Evolutionary conservation across 2,888 invertebrate genomes (phyloP).

Genomic region (Aromia moschata): DNA sequence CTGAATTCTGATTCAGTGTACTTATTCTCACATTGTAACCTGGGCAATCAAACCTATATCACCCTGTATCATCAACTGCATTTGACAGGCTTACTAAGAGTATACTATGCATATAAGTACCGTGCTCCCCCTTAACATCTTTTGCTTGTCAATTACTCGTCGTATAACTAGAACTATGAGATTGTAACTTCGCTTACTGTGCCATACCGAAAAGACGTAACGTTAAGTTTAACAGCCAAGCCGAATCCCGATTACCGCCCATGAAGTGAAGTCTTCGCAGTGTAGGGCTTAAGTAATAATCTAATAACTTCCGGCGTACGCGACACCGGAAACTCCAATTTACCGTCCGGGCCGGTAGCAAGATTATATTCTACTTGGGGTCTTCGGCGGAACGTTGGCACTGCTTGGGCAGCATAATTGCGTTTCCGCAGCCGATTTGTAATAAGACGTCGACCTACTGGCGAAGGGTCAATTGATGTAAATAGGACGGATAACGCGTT

Average conservation of each 20-base stretch:
- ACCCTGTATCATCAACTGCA: no score
- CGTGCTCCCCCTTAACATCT: no score
- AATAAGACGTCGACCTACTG: no score
- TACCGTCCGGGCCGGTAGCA: neutral
- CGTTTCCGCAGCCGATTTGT: neutral
- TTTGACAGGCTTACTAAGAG: no score
- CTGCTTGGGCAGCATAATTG: conserved; percentile 1
- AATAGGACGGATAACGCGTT: no score
- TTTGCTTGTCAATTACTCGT: no score
- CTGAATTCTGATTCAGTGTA: no score
- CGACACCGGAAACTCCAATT: conserved; percentile 9
- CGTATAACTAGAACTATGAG: neutral
- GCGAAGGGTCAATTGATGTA: no score
- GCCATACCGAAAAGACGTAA: neutral
- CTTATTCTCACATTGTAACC: no score
- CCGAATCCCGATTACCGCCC: neutral
- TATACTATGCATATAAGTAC: no score
- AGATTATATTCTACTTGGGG: conserved; percentile 15
- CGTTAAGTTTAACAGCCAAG: neutral
- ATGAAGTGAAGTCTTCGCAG: neutral
- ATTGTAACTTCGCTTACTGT: neutral
- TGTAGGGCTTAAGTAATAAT: conserved; percentile 4
- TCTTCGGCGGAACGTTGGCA: neutral
- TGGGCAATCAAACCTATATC: no score
- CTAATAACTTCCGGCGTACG: conserved; percentile 9